Base-by-base conservation (phyloP, 2,797 vertebrate genomes). In the Craterocephalus amniculus region DNA sequence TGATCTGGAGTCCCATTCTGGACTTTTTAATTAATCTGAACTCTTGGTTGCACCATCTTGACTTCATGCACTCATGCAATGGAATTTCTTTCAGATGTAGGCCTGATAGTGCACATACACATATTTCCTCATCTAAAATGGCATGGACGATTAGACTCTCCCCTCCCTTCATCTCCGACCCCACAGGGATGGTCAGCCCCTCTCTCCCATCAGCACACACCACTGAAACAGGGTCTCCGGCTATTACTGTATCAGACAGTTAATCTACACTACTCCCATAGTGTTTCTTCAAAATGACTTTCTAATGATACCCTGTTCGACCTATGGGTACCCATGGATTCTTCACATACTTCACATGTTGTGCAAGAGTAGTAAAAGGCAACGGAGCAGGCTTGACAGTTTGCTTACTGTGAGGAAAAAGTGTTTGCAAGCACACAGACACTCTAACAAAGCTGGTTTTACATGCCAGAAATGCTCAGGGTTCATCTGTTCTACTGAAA, bases 341-440 rank as follows among this genome's bases (percentile, higher is more conserved):
- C 76, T 67, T 81, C 48, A 43, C 63, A 40, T 76, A 60, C 60
- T 66, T 60, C 71, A 45, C 84, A 67, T 56, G 72, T 91, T 85
- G 83, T 63, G 79, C 45, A 84, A 86, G 65, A 85, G 81, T 78
- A 57, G 69, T 85, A 74, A 80, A 89, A 84, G 31, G 48, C 20
- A 4, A 31, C 34, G 13, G 48, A 61, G 55, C 76, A 22, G 34
- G 63, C 6, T 51, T 68, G 73, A 62, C 74, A 64, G 61, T 63
- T 72, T 43, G 36, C 51, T 57, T 2, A 48, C 51, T 35, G 57
- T 54, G 45, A 67, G 67, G 59, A 56, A 32, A 60, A 62, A 48
- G 63, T 59, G 58, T 78, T 65, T 78, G 49, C 58, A 18, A 32
- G 48, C 67, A 31, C 80, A 74, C 79, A 22, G 74, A 61, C 75